Evolutionary conservation across 2,113 vertebrate genomes (phyloP).

Genomic region (Acanthisitta chloris): DNA sequence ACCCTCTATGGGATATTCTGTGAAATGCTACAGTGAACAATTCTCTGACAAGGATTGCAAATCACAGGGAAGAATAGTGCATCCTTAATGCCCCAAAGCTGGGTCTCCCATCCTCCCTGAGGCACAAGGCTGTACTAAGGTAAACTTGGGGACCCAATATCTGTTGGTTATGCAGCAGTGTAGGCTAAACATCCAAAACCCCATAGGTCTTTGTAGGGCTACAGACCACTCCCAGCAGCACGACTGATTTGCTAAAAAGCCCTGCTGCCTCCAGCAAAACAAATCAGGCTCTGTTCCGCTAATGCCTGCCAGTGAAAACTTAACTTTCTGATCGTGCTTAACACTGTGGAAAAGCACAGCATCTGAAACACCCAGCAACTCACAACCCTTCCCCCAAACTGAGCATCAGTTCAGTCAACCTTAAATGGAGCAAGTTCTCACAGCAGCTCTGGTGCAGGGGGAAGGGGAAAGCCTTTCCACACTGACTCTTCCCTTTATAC

Average conservation of each 20-base stretch:
- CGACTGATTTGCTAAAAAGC: not conserved
- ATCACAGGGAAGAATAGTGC: rapidly evolving
- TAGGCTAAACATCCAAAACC: not conserved
- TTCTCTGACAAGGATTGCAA: not conserved
- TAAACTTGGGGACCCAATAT: not conserved
- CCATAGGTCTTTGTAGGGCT: not conserved
- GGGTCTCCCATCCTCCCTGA: not conserved
- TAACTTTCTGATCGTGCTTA: not conserved
- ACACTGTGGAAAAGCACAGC: not conserved
- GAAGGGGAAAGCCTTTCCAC: not conserved
- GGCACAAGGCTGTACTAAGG: rapidly evolving
- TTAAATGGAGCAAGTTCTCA: not conserved
- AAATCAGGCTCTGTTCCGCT: not conserved
- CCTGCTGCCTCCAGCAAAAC: not conserved
- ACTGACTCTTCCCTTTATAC: not conserved
- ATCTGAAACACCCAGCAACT: not conserved
- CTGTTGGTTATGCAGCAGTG: not conserved
- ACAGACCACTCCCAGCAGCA: not conserved
- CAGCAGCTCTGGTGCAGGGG: not conserved
- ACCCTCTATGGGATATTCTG: rapidly evolving
- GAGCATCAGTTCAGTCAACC: not conserved
- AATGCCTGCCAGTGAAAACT: not conserved
- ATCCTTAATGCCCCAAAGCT: not conserved
- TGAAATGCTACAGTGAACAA: not conserved
- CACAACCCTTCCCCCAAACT: not conserved